Base-by-base conservation (phyloP, 2,888 invertebrate species). In the Sinohyriopsis cumingii region DNA sequence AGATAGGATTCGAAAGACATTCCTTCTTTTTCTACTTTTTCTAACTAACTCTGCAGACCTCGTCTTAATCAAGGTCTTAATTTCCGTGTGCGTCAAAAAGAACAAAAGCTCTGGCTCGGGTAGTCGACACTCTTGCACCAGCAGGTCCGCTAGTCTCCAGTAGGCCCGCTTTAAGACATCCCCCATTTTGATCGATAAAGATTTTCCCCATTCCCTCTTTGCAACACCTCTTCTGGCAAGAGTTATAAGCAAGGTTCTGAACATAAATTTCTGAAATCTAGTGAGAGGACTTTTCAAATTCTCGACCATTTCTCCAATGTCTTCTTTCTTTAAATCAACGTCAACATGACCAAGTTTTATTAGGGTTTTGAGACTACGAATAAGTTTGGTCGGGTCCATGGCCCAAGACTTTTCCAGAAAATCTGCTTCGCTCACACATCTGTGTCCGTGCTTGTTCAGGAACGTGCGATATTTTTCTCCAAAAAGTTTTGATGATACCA, bases 371-470 rank as follows among this genome's bases (percentile, higher is more conserved):
- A 65, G 20, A 19, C 56, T 56, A n/a, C 55, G n/a, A 24, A 65
- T 55, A 7, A 65, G 33, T 15, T 20, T 28, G 19, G 24, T 20
- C 3, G 65, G 65, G 28, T 55, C 57, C 55, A 54, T 53, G 18
- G 65, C 22, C 65, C 65, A 65, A 5, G 65, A 65, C n/a, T 65
- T 65, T 56, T 55, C 65, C 15, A 25, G n/a, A 65, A 56, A 65
- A 24, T 65, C 65, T 45, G 57, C 28, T 24, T 65, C 65, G 22
- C 55, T 20, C 5, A 57, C n/a, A 18, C 65, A 25, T 28, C 65
- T 65, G 53, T 65, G 65, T 0, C 65, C 65, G 22, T 65, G 65
- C 28, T 56, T 24, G 7, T 65, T n/a, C 65, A 65, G n/a, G 18
- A 65, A 65, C 15, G 15, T n/a, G n/a, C n/a, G n/a, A 25, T 65